Evolutionary conservation across 2,113 vertebrate species (phyloP), one percentile per base, ranked within the genome.

Genomic region (Sceloporus undulatus): DNA sequence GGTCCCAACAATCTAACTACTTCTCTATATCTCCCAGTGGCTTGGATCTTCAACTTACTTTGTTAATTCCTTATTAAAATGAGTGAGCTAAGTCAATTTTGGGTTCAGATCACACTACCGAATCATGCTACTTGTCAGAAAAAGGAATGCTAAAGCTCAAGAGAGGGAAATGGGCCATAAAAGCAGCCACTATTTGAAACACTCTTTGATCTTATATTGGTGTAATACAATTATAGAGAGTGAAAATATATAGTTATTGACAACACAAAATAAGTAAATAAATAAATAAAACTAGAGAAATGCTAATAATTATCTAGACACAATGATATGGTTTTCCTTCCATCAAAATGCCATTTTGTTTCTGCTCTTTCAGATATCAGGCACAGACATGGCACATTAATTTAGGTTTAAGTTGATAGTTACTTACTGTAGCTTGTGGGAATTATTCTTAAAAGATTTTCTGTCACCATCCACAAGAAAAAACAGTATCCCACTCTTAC

Each of bases 391-490:
- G 0, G 75, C 6, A 73, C 75, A 13, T 86, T 81, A 70, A 74
- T 85, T 91, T 0, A 7, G 54, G 62, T 85, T 89, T 89, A 66
- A 40, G 18, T 11, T 76, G 74, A 18, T 27, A 75, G 14, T 71
- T 86, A 71, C 65, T 38, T 4, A 48, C 2, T 66, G 0, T 23
- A 90, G 76, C 1, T 2, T 82, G 18, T 16, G 2, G 91, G 56
- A 71, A 21, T 85, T 90, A 73, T 16, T 29, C 14, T 81, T 79
- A 83, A 85, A 92, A 85, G 66, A 29, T 4, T 85, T 1, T 66
- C 90, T 87, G 88, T 25, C 76, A 23, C 1, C 13, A 38, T 75
- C 65, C 74, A 90, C 70, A 87, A 56, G 34, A 90, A 73, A 34
- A 66, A 86, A 1, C 18, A 80, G 4, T 0, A 65, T 80, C 5